These are phyloP conservation scores for Drosophila neotestacea DNA, from an alignment of 2,888 invertebrate genomes.

Conservation along the genomic window DNA sequence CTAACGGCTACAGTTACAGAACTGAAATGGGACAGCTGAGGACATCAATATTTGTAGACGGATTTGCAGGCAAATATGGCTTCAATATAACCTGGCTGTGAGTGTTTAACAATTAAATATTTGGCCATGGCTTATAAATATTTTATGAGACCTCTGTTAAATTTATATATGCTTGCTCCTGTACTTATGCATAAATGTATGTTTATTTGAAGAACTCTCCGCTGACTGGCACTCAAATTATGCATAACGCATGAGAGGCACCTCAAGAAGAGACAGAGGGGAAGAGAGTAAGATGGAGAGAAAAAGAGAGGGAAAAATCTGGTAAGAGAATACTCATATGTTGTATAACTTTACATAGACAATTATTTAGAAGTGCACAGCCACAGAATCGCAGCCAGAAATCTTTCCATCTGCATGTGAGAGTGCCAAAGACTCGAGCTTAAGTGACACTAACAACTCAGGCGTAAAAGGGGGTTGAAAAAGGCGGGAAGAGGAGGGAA, in stretches of 20 bases:
- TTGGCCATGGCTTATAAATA: slow-evolving; percentile 72
- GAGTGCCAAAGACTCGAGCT: slow-evolving; percentile 74
- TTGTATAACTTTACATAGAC: slow-evolving; percentile 77
- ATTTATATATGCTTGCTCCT: slow-evolving; percentile 32
- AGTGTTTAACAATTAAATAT: slow-evolving; percentile 75
- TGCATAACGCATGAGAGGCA: slow-evolving; percentile 44
- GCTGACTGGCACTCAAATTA: slow-evolving; percentile 66
- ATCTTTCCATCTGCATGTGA: slow-evolving; percentile 58
- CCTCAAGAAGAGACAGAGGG: slow-evolving; percentile 13
- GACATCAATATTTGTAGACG: slow-evolving; percentile 65
- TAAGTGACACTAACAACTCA: slow-evolving; percentile 80
- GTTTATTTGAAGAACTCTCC: slow-evolving; percentile 50
- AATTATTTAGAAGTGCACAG: slow-evolving; percentile 79
- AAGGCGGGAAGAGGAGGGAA: neutral
- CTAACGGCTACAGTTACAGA: slow-evolving; percentile 9
- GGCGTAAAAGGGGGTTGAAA: slow-evolving; percentile 8
- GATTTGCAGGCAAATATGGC: slow-evolving; percentile 58
- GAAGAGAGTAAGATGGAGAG: neutral
- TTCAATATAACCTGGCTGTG: slow-evolving; percentile 29
- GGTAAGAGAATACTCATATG: slow-evolving; percentile 32
- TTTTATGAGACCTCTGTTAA: slow-evolving; percentile 51
- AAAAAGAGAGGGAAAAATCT: slow-evolving; percentile 3
- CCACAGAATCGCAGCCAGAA: slow-evolving; percentile 39
- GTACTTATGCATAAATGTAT: slow-evolving; percentile 45
- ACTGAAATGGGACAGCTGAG: neutral